These are phyloP conservation scores for Merops nubicus DNA, from an alignment of 2,113 vertebrate genomes.

Conservation along the genomic window DNA sequence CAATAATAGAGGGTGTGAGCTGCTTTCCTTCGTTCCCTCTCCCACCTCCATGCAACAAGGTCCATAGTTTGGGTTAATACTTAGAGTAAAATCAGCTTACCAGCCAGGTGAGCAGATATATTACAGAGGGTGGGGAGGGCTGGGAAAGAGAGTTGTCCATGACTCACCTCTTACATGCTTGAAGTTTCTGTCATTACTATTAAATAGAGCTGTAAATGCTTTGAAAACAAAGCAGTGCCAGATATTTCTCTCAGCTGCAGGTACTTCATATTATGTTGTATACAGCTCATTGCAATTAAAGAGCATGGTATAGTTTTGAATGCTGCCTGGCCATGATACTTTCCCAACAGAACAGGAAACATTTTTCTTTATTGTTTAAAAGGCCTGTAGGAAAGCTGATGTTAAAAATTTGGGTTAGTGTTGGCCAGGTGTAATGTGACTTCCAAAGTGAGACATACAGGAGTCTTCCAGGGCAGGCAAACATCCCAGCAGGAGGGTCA, in stretches of 20 bases:
- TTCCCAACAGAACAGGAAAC: neutral
- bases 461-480: neutral
- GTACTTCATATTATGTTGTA: neutral
- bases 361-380: neutral
- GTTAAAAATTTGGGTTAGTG: neutral
- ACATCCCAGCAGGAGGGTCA: neutral
- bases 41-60: too few relatives aligned
- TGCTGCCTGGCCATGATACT: neutral
- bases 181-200: neutral
- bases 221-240: neutral
- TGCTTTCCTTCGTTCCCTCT: neutral
- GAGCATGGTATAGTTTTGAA: neutral
- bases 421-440: neutral
- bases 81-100: neutral
- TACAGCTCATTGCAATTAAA: neutral
- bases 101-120: neutral
- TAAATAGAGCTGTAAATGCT: neutral
- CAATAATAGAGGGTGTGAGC: neutral
- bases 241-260: neutral
- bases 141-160: neutral
- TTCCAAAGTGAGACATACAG: neutral
- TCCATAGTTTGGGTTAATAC: neutral
- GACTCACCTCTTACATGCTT: neutral
- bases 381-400: neutral
- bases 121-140: neutral